Base-by-base conservation (phyloP, 2,797 vertebrate species). In the Enteromius trimaculatus region DNA sequence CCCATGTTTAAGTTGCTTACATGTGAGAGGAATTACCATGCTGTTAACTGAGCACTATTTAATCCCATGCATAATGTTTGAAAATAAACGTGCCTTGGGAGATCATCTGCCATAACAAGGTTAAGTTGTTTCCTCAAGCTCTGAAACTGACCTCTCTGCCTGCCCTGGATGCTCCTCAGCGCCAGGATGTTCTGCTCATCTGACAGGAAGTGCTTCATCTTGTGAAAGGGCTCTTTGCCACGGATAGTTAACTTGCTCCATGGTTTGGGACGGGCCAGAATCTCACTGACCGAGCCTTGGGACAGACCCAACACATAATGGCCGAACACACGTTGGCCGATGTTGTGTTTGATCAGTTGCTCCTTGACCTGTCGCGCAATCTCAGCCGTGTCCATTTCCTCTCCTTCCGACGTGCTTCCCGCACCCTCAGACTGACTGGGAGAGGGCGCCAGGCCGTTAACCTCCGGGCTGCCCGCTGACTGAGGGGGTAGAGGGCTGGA, bases 271-370 rank as follows among this genome's bases (percentile, higher is more conserved):
- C 96, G 93, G 70, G 96, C 96, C 91, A 97, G 93, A 88, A 97
- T 97, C 92, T 97, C 96, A 14, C 96, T 97, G 89, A 97, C 96
- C 21, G 96, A 97, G 79, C 96, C 96, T 90, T 97, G 96, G 0
- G 96, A 97, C 87, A 97, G 94, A 88, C 96, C 96, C 90, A 96
- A 92, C 88, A 97, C 96, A 79, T 97, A 97, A 89, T 97, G 96
- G 92, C 96, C 96, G 77, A 97, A 97, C 89, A 97, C 96, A 65
- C 96, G 94, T 93, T 97, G 96, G 81, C 96, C 96, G 23, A 97
- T 97, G 93, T 97, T 97, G 95, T 97, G 96, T 94, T 97, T 97
- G 94, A 97, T 96, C 88, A 97, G 93, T 88, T 97, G 96, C 90
- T 97, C 96, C 94, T 97, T 97, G 87, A 97, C 96, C 94, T 96